Evolutionary conservation across 2,888 invertebrate species (phyloP).

Genomic region (Philhelius pedissequus): DNA sequence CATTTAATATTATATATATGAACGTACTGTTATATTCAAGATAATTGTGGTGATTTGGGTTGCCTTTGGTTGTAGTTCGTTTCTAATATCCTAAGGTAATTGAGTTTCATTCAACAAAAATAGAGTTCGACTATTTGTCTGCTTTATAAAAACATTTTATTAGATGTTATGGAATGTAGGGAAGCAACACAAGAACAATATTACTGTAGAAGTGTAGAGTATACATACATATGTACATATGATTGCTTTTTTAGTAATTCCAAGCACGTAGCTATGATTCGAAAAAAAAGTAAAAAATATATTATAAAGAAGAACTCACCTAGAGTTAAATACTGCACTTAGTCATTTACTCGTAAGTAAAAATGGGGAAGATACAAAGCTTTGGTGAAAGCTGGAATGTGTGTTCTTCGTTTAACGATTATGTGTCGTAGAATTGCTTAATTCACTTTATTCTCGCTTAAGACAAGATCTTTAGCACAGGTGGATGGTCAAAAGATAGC

Average conservation of each 20-base stretch:
- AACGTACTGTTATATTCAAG: too few species aligned
- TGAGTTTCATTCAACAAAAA: slow-evolving; percentile 15
- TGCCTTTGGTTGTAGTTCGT: slow-evolving; percentile 5
- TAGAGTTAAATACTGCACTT: neutral
- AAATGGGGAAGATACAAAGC: neutral
- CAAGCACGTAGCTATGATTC: neutral
- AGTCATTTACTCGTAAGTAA: neutral
- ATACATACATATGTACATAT: too few species aligned
- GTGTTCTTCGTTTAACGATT: slow-evolving; percentile 42
- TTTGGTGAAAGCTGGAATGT: neutral
- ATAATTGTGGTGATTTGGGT: neutral
- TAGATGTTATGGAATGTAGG: slow-evolving; percentile 14
- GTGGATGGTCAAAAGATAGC: neutral
- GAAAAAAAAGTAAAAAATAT: neutral
- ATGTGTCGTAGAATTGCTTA: slow-evolving; percentile 54
- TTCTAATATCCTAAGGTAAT: slow-evolving; percentile 40
- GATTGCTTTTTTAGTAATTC: slow-evolving; percentile 16
- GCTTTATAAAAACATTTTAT: slow-evolving; percentile 32
- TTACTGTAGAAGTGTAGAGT: neutral
- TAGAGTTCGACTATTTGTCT: neutral
- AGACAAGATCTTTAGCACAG: slow-evolving; percentile 20
- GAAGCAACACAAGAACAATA: neutral
- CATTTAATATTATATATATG: too few species aligned
- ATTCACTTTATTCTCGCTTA: slow-evolving; percentile 50
- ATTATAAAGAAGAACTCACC: neutral